Evolutionary conservation across 2,888 invertebrate species (phyloP).

Genomic region (Desoria tigrina): DNA sequence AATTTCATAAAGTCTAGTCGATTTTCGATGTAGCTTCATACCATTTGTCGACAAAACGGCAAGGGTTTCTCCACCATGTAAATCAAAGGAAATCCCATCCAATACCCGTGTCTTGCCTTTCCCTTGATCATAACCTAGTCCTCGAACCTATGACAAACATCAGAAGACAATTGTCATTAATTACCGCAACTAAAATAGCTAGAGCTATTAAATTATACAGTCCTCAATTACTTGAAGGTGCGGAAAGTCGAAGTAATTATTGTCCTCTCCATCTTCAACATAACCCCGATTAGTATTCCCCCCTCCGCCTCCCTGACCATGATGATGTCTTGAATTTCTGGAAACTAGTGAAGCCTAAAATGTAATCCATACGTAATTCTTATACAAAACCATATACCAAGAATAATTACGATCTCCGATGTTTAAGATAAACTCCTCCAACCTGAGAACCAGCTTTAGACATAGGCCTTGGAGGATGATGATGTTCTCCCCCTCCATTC

Average conservation of each 20-base stretch:
- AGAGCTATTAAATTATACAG: neutral
- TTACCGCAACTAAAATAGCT: neutral
- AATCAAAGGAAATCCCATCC: constrained; percentile 80
- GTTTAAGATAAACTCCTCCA: neutral
- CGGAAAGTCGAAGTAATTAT: constrained; percentile 55
- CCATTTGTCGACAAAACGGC: constrained; percentile 80
- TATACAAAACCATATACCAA: neutral
- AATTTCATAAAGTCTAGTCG: neutral
- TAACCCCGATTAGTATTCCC: constrained; percentile 17
- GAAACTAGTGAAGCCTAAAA: constrained; percentile 40
- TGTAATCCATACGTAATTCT: neutral
- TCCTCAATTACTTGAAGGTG: constrained; percentile 56
- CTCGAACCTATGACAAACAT: constrained; percentile 62
- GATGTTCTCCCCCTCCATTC: constrained; percentile 23
- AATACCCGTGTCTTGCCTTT: constrained; percentile 62
- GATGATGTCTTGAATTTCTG: constrained; percentile 26
- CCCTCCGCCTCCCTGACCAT: neutral
- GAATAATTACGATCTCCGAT: too few relatives aligned
- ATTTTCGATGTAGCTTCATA: too few relatives aligned
- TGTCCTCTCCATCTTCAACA: constrained; percentile 26
- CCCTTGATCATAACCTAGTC: constrained; percentile 66
- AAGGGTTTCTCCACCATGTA: constrained; percentile 84
- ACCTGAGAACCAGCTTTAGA: constrained; percentile 69
- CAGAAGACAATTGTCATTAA: constrained; percentile 1
- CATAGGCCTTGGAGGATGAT: constrained; percentile 60